phyloP scores from a whole-genome alignment of 2,888 invertebrate species.

The Crossocerus cetratus region DNA sequence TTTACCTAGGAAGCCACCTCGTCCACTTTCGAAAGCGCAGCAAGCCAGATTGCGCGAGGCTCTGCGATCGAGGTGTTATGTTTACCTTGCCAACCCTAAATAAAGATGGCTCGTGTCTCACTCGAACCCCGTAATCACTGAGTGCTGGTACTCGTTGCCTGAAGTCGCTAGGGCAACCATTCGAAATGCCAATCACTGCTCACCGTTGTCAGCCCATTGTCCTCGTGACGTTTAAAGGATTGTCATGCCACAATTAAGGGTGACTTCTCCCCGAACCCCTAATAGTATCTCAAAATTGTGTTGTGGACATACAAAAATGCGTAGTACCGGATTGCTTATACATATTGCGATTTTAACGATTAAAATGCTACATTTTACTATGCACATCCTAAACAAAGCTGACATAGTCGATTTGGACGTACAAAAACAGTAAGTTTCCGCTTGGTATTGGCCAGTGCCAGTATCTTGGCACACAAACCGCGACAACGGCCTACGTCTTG shows the following conservation, averaged over 20 bases:
- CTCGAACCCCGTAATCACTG: not conserved
- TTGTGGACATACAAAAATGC: too few species aligned
- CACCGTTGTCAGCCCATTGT: too few species aligned
- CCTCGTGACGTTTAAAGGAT: too few species aligned
- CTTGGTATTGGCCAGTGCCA: not conserved
- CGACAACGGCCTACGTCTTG: too few species aligned
- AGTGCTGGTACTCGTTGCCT: conserved; percentile 1
- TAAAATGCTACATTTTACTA: conserved; percentile 62
- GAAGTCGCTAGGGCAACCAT: not conserved
- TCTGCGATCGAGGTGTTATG: conserved; percentile 45
- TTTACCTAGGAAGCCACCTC: conserved; percentile 53
- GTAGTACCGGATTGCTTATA: too few species aligned
- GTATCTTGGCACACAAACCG: too few species aligned
- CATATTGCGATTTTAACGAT: not conserved
- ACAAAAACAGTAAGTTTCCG: not conserved
- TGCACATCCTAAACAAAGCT: conserved; percentile 63
- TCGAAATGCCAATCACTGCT: too few species aligned
- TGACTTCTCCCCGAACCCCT: too few species aligned
- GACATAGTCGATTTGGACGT: conserved; percentile 5
- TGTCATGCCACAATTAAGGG: too few species aligned
- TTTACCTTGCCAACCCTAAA: conserved; percentile 66
- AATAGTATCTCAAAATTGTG: too few species aligned
- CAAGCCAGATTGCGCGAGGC: conserved; percentile 42
- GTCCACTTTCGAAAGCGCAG: conserved; percentile 51
- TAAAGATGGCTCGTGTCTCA: conserved; percentile 53